Conservation (phyloP, 2,797 vertebrate genomes). For the Poeciliopsis gracilis region DNA sequence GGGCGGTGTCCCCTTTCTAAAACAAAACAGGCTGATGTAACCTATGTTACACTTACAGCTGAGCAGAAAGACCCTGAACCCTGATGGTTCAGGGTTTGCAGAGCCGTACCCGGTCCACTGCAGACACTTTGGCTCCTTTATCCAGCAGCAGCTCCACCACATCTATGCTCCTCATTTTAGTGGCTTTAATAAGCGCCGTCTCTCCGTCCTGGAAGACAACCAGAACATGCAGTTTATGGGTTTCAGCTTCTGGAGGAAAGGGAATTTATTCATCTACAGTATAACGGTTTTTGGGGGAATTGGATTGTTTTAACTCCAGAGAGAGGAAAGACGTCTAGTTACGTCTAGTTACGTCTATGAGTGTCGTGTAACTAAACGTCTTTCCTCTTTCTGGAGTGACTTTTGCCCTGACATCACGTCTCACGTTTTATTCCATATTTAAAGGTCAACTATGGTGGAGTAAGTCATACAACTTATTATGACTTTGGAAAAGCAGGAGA, state of each 20-base stretch:
- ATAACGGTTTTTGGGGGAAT: not conserved
- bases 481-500: no score
- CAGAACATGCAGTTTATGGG: not conserved
- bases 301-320: not conserved
- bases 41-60: no score
- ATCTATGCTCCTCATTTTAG: slow-evolving; percentile 98
- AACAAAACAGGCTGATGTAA: not conserved
- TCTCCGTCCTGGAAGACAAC: slow-evolving; percentile 88
- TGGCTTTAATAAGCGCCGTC: slow-evolving; percentile 96
- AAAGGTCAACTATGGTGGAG: no score
- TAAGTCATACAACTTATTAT: no score
- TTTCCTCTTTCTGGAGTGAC: no score
- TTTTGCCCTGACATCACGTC: no score
- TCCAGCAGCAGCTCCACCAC: slow-evolving; percentile 96
- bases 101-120: slow-evolving; percentile 89
- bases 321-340: not conserved
- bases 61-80: no score
- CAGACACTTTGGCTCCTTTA: slow-evolving; percentile 97
- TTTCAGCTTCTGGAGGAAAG: not conserved
- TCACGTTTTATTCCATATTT: no score
- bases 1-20: slow-evolving; percentile 96
- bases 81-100: slow-evolving; percentile 1
- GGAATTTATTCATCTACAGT: not conserved
- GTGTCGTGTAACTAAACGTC: no score
- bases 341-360: no score